Percentiles rank a stretch among this genome's conserved stretches.
These are phyloP conservation scores for Trachops cirrhosus DNA, from an alignment of 2,797 vertebrate species.

Conservation along the genomic window DNA sequence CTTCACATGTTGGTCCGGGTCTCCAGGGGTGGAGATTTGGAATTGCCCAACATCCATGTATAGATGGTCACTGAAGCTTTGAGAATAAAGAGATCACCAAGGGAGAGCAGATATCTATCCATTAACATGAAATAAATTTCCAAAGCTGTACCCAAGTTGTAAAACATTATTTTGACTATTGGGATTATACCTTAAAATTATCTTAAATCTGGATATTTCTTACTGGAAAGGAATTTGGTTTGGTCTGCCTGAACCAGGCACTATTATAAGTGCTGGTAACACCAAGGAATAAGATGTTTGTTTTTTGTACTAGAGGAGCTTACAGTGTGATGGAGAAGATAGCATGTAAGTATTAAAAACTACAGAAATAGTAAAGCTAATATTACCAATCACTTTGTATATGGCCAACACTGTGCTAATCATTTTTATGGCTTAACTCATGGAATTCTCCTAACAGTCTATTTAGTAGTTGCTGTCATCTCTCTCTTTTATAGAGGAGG, in stretches of 20 bases:
- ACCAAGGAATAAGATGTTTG: not conserved
- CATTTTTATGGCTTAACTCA: not conserved
- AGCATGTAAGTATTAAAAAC: not conserved
- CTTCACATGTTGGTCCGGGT: not conserved
- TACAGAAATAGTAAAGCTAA: not conserved
- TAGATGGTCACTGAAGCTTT: not conserved
- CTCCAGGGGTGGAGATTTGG: not conserved
- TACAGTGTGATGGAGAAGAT: not conserved
- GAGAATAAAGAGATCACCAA: not conserved
- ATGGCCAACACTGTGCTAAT: not conserved
- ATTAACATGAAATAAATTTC: not conserved
- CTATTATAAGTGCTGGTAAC: not conserved
- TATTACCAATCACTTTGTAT: not conserved
- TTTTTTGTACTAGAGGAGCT: not conserved
- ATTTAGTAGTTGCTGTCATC: not conserved
- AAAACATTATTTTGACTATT: not conserved
- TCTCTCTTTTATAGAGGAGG: not conserved
- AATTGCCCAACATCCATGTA: not conserved
- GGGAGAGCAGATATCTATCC: not conserved
- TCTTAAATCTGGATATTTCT: not conserved
- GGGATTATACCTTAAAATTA: not conserved
- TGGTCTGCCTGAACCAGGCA: not conserved
- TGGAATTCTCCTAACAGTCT: not conserved
- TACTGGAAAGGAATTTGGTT: slow-evolving; percentile 6
- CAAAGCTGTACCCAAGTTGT: not conserved